Conservation (phyloP, 1,140 invertebrate genomes). For the Cyclina sinensis region DNA sequence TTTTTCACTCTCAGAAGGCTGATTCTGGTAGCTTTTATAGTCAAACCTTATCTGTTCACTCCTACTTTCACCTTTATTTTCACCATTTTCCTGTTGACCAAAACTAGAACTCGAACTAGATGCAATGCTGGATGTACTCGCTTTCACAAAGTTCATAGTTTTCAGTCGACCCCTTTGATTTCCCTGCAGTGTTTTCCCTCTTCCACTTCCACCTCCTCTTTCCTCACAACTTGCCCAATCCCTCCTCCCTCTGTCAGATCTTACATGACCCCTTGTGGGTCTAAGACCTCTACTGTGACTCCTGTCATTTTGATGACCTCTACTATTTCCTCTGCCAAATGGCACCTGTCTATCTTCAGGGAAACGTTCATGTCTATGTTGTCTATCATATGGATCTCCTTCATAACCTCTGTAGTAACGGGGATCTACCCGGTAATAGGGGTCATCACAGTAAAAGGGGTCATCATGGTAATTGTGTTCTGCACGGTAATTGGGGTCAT, state of each 20-base stretch:
- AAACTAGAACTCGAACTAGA: background rate
- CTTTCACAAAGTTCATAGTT: constrained; percentile 59
- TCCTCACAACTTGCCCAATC: background rate
- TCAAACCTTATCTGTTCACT: constrained; percentile 45
- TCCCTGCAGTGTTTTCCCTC: background rate
- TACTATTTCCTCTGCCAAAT: background rate
- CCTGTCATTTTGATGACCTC: background rate
- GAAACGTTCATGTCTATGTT: background rate
- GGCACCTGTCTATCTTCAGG: background rate
- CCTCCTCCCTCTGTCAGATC: background rate
- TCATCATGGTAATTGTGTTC: constrained; percentile 19
- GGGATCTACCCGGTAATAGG: background rate
- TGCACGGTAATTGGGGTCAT: background rate
- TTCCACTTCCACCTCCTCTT: background rate
- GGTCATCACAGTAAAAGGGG: constrained; percentile 4
- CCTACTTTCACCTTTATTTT: background rate
- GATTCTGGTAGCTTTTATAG: constrained; percentile 16
- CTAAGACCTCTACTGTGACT: background rate
- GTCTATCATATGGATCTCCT: background rate
- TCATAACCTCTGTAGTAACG: background rate
- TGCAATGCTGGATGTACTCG: background rate
- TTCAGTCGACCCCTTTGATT: constrained; percentile 10
- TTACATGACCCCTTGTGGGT: background rate
- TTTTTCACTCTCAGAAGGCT: background rate
- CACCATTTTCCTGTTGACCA: background rate